Evolutionary conservation across 2,113 vertebrate species (phyloP).

Genomic region (Gymnobelideus leadbeateri): DNA sequence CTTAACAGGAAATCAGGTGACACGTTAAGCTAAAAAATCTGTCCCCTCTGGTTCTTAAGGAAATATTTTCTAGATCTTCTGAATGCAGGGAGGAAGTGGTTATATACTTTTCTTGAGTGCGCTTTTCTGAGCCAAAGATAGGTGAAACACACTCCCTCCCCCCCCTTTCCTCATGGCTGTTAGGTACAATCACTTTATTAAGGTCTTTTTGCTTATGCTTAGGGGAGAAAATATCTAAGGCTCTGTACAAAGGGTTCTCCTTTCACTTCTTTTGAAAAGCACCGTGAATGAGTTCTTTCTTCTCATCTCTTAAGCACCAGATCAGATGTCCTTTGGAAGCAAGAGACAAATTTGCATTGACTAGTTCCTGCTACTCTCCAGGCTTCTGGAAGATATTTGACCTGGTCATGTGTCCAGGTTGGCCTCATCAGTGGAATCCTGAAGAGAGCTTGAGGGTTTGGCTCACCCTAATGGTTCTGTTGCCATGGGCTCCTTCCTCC

Average conservation of each 20-base stretch:
- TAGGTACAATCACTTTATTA: constrained; percentile 29
- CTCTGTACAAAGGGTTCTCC: constrained; percentile 69
- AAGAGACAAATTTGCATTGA: neutral
- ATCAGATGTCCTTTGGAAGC: neutral
- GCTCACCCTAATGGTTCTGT: neutral
- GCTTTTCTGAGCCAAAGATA: constrained; percentile 60
- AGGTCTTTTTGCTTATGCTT: constrained; percentile 58
- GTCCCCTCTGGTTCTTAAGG: neutral
- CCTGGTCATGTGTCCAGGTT: constrained; percentile 51
- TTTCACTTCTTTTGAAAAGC: constrained; percentile 58
- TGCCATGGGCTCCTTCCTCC: neutral
- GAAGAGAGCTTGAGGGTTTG: neutral
- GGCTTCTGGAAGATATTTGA: neutral
- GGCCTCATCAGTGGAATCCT: neutral
- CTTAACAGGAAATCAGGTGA: neutral
- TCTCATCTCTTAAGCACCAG: constrained; percentile 6
- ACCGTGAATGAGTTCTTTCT: constrained; percentile 71
- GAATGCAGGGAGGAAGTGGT: neutral
- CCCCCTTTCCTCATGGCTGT: constrained; percentile 54
- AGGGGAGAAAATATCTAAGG: constrained; percentile 51
- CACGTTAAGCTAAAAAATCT: neutral
- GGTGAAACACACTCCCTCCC: constrained; percentile 31
- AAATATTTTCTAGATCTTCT: neutral
- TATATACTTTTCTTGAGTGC: neutral
- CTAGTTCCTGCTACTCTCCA: constrained; percentile 14